phyloP scores from a whole-genome alignment of 2,113 vertebrate species.

The Antidorcas marsupialis region DNA sequence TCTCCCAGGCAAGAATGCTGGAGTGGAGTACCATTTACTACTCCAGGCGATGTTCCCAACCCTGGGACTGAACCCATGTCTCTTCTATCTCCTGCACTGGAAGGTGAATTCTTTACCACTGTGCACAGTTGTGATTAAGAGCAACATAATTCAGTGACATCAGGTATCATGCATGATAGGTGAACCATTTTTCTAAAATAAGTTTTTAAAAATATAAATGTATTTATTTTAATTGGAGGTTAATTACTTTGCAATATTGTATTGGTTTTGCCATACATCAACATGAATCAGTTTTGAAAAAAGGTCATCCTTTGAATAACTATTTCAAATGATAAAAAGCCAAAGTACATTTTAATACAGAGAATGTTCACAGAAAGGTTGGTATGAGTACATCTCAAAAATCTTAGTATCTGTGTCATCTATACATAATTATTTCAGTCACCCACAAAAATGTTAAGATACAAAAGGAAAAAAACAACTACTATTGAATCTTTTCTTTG shows the following conservation, averaged over 20 bases:
- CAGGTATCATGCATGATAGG: not conserved
- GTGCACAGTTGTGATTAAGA: not conserved
- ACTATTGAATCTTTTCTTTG: not conserved
- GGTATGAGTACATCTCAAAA: not conserved
- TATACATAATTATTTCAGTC: conserved; percentile 10
- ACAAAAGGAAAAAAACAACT: not conserved
- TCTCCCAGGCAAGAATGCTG: not conserved
- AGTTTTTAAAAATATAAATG: not conserved
- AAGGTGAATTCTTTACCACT: not conserved
- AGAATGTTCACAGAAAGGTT: conserved; percentile 7
- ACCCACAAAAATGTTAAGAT: not conserved
- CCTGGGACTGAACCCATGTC: not conserved
- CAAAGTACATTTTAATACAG: conserved; percentile 21
- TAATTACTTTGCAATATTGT: too few relatives aligned
- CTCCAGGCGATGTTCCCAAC: not conserved
- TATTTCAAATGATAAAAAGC: conserved; percentile 32
- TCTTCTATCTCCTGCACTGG: not conserved
- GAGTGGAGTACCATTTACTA: not conserved
- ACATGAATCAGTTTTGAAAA: not conserved
- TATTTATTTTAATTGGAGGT: too few relatives aligned
- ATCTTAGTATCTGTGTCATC: not conserved
- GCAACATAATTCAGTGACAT: not conserved
- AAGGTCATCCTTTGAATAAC: not conserved
- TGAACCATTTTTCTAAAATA: conserved; percentile 21
- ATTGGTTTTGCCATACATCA: too few relatives aligned